These are phyloP conservation scores for Pogoniulus pusillus DNA, from an alignment of 2,797 vertebrate species.

Conservation along the genomic window DNA sequence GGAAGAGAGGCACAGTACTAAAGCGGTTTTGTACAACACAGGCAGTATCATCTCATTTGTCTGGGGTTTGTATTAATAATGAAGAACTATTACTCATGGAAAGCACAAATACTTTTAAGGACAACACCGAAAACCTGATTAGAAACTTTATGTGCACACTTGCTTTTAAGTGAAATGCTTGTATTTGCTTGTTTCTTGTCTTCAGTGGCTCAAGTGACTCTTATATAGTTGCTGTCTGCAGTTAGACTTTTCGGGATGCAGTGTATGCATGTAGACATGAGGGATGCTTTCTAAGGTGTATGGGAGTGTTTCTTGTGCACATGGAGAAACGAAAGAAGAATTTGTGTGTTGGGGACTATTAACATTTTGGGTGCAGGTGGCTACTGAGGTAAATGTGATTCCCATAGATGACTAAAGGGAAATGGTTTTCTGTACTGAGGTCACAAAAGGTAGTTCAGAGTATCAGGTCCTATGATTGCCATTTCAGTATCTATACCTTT, in stretches of 20 bases:
- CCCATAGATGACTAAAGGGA: neutral
- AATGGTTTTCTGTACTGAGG: neutral
- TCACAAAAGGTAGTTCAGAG: neutral
- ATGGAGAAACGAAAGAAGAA: neutral
- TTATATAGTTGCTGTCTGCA: neutral
- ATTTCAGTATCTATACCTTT: neutral
- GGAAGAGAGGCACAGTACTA: neutral
- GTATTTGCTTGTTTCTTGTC: neutral
- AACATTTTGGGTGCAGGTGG: neutral
- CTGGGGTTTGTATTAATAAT: neutral
- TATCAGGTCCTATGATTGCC: neutral
- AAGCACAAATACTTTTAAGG: neutral
- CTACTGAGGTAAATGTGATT: neutral
- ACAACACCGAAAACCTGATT: neutral
- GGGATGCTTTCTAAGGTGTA: neutral
- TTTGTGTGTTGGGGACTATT: neutral
- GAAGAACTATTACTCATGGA: neutral
- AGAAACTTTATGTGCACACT: neutral
- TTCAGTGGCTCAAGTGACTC: neutral
- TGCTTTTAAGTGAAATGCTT: neutral
- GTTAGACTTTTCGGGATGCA: neutral
- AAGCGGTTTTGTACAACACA: neutral
- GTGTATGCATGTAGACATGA: neutral
- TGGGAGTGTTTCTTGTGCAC: neutral
- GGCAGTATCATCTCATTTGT: neutral